Percentiles rank a stretch among this genome's conserved stretches.
phyloP scores from a whole-genome alignment of 2,113 vertebrate species.

The Vanacampus margaritifer region DNA sequence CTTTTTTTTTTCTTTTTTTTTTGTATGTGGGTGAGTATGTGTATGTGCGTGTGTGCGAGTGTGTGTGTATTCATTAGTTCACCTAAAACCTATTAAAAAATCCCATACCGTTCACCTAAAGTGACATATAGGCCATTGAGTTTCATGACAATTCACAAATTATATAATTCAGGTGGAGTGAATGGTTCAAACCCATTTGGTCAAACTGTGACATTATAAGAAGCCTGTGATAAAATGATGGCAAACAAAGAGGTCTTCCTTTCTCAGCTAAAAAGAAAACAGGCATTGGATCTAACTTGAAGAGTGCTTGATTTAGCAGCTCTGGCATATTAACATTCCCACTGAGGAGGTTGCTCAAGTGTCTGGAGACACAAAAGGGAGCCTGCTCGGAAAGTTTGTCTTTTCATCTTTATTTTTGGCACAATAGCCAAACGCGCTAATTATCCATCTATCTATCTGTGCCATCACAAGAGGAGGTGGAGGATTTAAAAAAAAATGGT shows the following conservation, averaged over 20 bases:
- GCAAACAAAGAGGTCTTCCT: not conserved
- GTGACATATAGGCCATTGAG: too few species aligned
- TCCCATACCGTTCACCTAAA: too few species aligned
- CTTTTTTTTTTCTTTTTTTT: too few species aligned
- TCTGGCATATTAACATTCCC: slow-evolving; percentile 20
- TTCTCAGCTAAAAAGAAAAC: not conserved
- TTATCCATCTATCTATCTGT: slow-evolving; percentile 31
- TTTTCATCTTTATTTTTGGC: slow-evolving; percentile 48
- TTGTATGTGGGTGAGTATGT: too few species aligned
- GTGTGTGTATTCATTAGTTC: too few species aligned
- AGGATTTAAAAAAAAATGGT: slow-evolving; percentile 21
- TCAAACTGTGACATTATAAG: not conserved
- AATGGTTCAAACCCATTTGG: not conserved
- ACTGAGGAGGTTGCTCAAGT: slow-evolving; percentile 21
- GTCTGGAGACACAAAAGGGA: slow-evolving; percentile 26
- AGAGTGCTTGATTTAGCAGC: slow-evolving; percentile 21
- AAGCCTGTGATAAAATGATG: not conserved
- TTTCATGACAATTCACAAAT: too few species aligned
- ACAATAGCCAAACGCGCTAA: slow-evolving; percentile 30
- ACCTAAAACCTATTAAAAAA: too few species aligned
- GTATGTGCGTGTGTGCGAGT: too few species aligned
- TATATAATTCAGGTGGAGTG: too few species aligned
- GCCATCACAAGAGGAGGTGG: slow-evolving; percentile 20
- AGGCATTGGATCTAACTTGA: slow-evolving; percentile 1
- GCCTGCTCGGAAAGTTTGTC: slow-evolving; percentile 30